A percentile compares a stretch with the other conserved stretches of the same genome.
Conservation (phyloP, 2,888 invertebrate genomes). For the Brachynemurus nebulosus region DNA sequence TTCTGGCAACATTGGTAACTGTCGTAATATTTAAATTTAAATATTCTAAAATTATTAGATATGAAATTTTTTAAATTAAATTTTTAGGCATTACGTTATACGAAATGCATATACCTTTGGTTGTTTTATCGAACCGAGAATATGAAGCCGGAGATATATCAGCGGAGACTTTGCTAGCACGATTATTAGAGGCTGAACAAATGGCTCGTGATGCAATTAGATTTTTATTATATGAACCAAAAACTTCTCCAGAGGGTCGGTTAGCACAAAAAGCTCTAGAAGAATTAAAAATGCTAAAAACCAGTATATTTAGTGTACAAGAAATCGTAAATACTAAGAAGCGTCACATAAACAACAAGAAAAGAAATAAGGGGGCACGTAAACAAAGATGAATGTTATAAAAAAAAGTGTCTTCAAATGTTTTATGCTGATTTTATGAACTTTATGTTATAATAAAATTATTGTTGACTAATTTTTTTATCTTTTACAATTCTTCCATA, state of each 20-base stretch:
- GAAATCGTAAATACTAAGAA: constrained; percentile 25
- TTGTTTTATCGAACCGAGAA: constrained; percentile 47
- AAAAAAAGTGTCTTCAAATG: too few species aligned
- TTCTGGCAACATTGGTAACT: too few species aligned
- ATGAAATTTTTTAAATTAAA: constrained; percentile 4
- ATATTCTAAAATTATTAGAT: too few species aligned
- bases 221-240: constrained; percentile 57
- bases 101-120: constrained; percentile 54
- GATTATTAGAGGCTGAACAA: constrained; percentile 41
- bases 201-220: constrained; percentile 46
- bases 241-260: constrained; percentile 56
- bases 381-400: too few species aligned
- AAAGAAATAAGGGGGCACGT: not conserved
- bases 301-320: constrained; percentile 32
- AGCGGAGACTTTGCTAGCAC: constrained; percentile 37
- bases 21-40: too few species aligned
- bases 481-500: too few species aligned
- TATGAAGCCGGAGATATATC: constrained; percentile 45
- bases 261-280: constrained; percentile 52
- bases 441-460: too few species aligned
- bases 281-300: constrained; percentile 44
- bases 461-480: too few species aligned
- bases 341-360: constrained; percentile 36
- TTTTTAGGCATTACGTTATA: constrained; percentile 56
- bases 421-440: too few species aligned